Evolutionary conservation across 2,888 invertebrate species (phyloP), one percentile per base, ranked within the genome.

Genomic region (Nomada flava): DNA sequence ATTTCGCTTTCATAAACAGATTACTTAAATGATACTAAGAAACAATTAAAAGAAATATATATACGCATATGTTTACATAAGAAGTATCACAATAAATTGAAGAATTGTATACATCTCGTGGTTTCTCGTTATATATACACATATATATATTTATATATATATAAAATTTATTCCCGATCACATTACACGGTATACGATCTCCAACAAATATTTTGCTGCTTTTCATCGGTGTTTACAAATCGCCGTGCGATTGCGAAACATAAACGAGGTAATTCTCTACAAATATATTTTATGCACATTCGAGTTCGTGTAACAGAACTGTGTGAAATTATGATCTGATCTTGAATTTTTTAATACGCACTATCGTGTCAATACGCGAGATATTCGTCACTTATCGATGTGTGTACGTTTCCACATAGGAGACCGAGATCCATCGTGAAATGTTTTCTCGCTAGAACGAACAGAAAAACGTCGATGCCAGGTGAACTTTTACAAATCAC

Each of bases 191-290:
- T 52, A 42, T 64, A 68, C 18, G 63, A 82, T 82, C 57, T 44
- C 64, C 53, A 36, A 71, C 67, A 71, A 82, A 76, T 71, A 80
- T 63, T 80, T 80, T 23, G 70, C 42, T 57, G 44, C 13, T 20
- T 60, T 68, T 79, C 26, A 59, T 63, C 65, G 7, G 53, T 82
- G 63, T 83, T 78, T 76, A 83, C 73, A 79, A 74, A 75, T 36
- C 44, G n/a, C 59, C 26, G 44, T 59, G 13, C 11, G 36, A 53
- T 53, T 57, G 50, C 62, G 36, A 29, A 53, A 65, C 2, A 15
- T 18, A 65, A 29, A 26, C 11, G 47, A 63, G 47, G n/a, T 9
- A 53, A 68, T 68, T 71, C 13, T 42, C 53, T 47, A 53, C 13
- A 36, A 13, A 23, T n/a, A 71, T 47, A 29, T 18, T 20, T 53